A percentile compares a stretch with the other conserved stretches of the same genome.
Conservation (phyloP, 2,113 vertebrate species). For the Ctenomys sociabilis region DNA sequence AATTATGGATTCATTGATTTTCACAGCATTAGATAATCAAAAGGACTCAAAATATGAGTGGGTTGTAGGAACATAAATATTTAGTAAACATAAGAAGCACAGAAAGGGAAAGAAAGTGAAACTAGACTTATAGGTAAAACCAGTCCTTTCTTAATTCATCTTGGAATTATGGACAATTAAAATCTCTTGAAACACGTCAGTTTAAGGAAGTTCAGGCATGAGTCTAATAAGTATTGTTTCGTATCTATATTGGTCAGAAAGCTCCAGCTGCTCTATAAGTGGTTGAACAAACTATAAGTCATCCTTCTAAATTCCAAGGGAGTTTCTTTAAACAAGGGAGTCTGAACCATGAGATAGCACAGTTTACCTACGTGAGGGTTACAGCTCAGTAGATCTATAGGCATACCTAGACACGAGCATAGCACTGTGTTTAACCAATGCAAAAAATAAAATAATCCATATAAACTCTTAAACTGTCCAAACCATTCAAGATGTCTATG, state of each 20-base stretch:
- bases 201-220: not conserved
- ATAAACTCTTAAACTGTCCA: not conserved
- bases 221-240: not conserved
- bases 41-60: not conserved
- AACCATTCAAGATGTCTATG: not conserved
- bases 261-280: not conserved
- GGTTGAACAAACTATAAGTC: not conserved
- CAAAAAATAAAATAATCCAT: not conserved
- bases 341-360: not conserved
- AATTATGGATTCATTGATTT: not conserved
- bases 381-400: not conserved
- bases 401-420: not conserved
- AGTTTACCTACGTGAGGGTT: not conserved
- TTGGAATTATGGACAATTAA: not conserved
- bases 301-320: not conserved
- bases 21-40: not conserved
- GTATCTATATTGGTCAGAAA: not conserved
- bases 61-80: not conserved
- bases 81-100: not conserved
- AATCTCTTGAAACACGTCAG: not conserved
- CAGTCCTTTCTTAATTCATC: not conserved
- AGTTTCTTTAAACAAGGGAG: not conserved
- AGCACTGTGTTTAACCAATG: not conserved
- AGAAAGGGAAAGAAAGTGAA: not conserved
- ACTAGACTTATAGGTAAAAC: not conserved